Evolutionary conservation across 2,888 invertebrate species (phyloP), one percentile per base, ranked within the genome.

Genomic region (Polyommatus icarus): DNA sequence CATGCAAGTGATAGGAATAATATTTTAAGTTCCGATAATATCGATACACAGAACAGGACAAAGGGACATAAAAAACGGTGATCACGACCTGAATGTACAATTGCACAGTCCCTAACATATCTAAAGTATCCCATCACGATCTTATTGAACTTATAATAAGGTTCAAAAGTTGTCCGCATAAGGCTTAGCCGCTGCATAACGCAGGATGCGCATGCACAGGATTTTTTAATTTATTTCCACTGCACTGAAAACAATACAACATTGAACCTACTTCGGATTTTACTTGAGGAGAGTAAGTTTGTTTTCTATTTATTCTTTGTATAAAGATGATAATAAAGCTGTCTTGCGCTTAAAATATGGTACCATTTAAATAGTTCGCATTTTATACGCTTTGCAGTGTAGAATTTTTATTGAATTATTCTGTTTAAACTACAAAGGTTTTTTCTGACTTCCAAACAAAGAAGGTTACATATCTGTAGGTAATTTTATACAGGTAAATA

Each of bases 1-100:
- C 12, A 10, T 5, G 12, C 29, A 32, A 67, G 67, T 67, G 67
- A 67, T 32, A 32, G 67, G 67, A 67, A 67, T 32, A 32, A 67
- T 67, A 67, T 67, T 67, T 67, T 29, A 32, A 67, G 67, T 32
- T 29, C 29, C 67, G 67, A 67, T 67, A 67, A 32, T 29, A 67
- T 67, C 67, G 67, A 67, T 67, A 29, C 67, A 5, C 15, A 5
- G 67, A 67, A 67, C 29, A 67, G 67, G 29, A 67, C 67, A 67
- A 67, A 67, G 67, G 67, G 2, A 67, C 67, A 67, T 67, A 29
- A 67, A 67, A n/a, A 67, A 67, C 29, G 4, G 18, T 29, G 6
- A 4, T 32, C 67, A 67, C 67, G 67, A 67, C 18, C 67, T 67
- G 67, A 67, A 67, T 67, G 20, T 24, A 24, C 61, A 67, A 67